Evolutionary conservation across 2,113 vertebrate genomes (phyloP), one percentile per base, ranked within the genome.

Genomic region (Glaucomys volans): DNA sequence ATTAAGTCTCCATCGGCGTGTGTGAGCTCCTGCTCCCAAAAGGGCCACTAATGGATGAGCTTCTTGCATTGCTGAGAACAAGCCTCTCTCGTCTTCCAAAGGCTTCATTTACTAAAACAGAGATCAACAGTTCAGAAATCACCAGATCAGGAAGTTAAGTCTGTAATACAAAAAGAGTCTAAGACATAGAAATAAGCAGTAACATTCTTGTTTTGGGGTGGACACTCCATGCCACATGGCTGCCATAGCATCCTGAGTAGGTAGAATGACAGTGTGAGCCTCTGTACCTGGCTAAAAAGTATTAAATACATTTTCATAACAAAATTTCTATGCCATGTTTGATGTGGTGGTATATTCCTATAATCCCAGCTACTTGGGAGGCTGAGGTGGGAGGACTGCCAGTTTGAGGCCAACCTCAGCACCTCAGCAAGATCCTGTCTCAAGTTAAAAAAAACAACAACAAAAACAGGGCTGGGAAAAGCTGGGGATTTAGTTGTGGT

Each of bases 11-110:
- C 98, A 98, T 99, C 14, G 97, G 96, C 26, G 94, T 97, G 50
- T 98, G 99, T 26, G 93, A 79, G 83, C 97, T 72, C 13, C 90
- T 97, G 95, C 97, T 98, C 86, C 97, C 95, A 0, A 2, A 30
- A 32, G 98, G 97, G 83, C 92, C 98, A 52, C 59, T 96, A 14
- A 97, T 42, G 8, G 42, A 93, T 0, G 98, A 97, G 72, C 52
- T 98, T n/a, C 98, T 94, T 35, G 97, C 75, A 1, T 92, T 97
- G 75, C 98, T 97, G 26, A 98, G 97, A 91, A 99, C 97, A 54
- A 99, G 98, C 54, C 98, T 99, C 97, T 99, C 99, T 95, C 99
- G 98, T 83, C 98, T 98, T 82, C 99, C 99, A 94, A 99, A 99
- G 40, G 98, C 99, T 97, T 99, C 99, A 1, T 98, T 98, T 97